Percentiles rank a stretch among this genome's conserved stretches.
Conservation (phyloP, 2,888 invertebrate species). For the Cheilosia variabilis region DNA sequence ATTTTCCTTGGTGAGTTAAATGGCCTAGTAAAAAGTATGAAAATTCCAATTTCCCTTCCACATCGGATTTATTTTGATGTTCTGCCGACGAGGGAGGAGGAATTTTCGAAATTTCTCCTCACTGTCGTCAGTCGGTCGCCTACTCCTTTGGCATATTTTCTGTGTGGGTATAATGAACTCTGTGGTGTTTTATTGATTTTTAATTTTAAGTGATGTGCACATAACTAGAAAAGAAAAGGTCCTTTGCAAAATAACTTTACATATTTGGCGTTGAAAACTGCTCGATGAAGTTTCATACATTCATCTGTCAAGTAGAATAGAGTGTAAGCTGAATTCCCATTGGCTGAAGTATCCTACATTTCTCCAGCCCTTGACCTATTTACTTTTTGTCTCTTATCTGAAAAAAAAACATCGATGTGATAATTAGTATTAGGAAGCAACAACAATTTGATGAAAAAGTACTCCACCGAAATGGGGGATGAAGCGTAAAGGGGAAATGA, state of each 20-base stretch:
- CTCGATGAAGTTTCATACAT: neutral
- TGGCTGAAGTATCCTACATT: constrained; percentile 56
- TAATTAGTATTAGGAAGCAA: constrained; percentile 33
- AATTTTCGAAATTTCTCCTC: constrained; percentile 46
- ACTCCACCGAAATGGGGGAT: constrained; percentile 2
- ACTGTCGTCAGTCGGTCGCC: constrained; percentile 52
- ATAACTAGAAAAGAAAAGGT: constrained; percentile 31
- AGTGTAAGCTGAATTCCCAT: constrained; percentile 20
- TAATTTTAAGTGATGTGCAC: constrained; percentile 50
- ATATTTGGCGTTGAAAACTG: neutral
- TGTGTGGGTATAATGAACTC: constrained; percentile 74
- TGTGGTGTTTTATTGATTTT: constrained; percentile 68
- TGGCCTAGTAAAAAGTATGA: neutral
- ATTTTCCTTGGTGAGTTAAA: constrained; percentile 55
- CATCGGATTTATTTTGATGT: constrained; percentile 40
- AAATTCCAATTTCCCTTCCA: constrained; percentile 18
- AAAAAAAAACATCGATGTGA: constrained; percentile 24
- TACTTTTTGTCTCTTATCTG: constrained; percentile 45
- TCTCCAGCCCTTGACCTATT: constrained; percentile 74
- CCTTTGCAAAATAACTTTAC: constrained; percentile 18
- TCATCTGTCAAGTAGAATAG: constrained; percentile 15
- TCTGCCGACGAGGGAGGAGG: constrained; percentile 18
- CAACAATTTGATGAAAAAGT: constrained; percentile 49
- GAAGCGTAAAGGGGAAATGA: constrained; percentile 44
- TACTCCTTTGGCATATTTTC: constrained; percentile 55